A percentile compares a stretch with the other conserved stretches of the same genome.
Evolutionary conservation across 2,888 invertebrate species (phyloP).

Genomic region (Melanchra persicariae): DNA sequence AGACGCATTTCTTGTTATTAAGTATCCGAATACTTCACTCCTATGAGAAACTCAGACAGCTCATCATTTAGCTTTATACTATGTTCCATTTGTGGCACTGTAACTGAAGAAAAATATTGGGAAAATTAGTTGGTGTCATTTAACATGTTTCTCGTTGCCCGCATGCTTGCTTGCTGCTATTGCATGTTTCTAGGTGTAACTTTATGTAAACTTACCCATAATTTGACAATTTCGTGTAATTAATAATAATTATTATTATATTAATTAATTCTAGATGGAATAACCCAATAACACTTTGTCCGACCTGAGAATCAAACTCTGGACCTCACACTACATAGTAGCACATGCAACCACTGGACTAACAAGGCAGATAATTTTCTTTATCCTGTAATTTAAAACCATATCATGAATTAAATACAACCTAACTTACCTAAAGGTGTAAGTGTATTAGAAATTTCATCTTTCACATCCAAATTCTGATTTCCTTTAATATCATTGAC

Average conservation of each 20-base stretch:
- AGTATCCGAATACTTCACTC: conserved; percentile 61
- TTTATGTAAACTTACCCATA: too few species aligned
- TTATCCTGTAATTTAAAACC: not conserved
- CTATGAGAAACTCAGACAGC: conserved; percentile 78
- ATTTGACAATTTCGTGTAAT: too few species aligned
- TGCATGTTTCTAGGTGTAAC: too few species aligned
- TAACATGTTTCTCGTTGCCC: too few species aligned
- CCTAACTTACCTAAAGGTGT: conserved; percentile 61
- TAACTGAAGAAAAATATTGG: conserved; percentile 56
- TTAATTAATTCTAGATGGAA: not conserved
- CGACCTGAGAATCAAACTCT: too few species aligned
- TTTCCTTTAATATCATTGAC: conserved; percentile 75
- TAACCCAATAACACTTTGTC: not conserved
- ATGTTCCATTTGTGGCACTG: conserved; percentile 71
- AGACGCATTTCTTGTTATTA: too few species aligned
- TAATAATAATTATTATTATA: too few species aligned
- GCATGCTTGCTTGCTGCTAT: too few species aligned
- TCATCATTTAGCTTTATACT: conserved; percentile 77
- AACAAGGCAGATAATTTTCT: not conserved
- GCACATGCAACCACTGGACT: not conserved
- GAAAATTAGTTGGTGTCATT: not conserved
- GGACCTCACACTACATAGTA: not conserved
- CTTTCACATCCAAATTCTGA: conserved; percentile 72
- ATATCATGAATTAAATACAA: conserved; percentile 33
- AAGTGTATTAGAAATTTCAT: conserved; percentile 60